These are phyloP conservation scores for Leptopilina drosophilae DNA, from an alignment of 2,888 invertebrate genomes.

Conservation along the genomic window DNA sequence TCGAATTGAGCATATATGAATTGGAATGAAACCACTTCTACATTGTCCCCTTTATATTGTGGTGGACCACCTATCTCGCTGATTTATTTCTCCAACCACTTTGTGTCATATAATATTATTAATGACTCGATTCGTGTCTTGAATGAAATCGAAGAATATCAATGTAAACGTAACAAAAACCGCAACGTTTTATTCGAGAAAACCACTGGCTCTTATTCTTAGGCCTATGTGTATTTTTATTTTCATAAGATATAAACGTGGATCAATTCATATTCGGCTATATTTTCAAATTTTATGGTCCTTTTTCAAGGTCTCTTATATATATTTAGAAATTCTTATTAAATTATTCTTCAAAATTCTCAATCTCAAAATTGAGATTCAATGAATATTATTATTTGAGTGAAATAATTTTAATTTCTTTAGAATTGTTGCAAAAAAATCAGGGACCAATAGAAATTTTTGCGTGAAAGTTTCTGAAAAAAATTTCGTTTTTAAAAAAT, in stretches of 20 bases:
- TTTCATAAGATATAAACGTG: constrained; percentile 3
- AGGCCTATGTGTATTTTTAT: not conserved
- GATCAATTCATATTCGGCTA: constrained; percentile 8
- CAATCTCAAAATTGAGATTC: too few species aligned
- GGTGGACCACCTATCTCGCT: constrained; percentile 48
- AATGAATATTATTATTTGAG: too few species aligned
- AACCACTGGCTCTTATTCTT: constrained; percentile 22
- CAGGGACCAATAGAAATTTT: too few species aligned
- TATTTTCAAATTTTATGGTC: constrained; percentile 8
- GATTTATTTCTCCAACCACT: constrained; percentile 48
- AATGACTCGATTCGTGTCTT: constrained; percentile 32
- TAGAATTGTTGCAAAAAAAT: too few species aligned
- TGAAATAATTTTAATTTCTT: too few species aligned
- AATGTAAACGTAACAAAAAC: constrained; percentile 15
- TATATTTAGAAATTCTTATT: not conserved
- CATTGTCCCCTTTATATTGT: constrained; percentile 50
- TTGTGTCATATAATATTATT: constrained; percentile 35
- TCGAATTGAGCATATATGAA: constrained; percentile 16
- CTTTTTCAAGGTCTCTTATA: not conserved
- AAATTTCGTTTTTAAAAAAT: too few species aligned
- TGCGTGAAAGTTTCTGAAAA: too few species aligned
- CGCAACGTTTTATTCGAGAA: constrained; percentile 38
- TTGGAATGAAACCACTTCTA: constrained; percentile 51
- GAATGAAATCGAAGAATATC: constrained; percentile 26
- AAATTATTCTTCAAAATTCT: not conserved